Conservation (phyloP, 1,140 invertebrate genomes). For the Holcopasites calliopsidis region DNA sequence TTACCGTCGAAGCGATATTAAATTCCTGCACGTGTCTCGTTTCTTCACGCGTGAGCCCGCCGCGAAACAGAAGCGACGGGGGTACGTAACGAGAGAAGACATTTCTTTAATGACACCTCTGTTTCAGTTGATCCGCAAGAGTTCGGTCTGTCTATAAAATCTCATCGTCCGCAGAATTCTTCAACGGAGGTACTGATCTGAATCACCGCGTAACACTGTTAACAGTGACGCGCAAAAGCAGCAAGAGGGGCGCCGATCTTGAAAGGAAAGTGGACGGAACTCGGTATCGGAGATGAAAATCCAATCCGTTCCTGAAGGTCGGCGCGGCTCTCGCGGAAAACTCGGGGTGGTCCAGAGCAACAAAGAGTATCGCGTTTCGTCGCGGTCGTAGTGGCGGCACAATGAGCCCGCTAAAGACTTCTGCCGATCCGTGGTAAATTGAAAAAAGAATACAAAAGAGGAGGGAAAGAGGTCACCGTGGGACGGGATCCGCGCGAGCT, state of each 20-base stretch:
- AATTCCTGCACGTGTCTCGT: not conserved
- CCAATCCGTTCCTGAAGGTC: not conserved
- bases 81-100: too few species aligned
- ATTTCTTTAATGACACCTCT: too few species aligned
- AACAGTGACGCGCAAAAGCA: not conserved
- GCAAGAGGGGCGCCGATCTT: not conserved
- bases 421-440: not conserved
- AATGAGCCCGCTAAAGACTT: not conserved
- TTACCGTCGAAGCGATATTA: not conserved
- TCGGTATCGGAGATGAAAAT: conserved; percentile 13
- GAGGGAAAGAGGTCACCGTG: not conserved
- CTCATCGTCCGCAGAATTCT: not conserved
- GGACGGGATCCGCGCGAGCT: not conserved
- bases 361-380: conserved; percentile 17
- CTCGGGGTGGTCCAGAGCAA: not conserved
- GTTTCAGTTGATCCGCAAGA: not conserved
- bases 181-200: not conserved
- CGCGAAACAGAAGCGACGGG: too few species aligned
- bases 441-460: not conserved
- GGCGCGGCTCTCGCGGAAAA: not conserved
- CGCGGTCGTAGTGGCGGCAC: not conserved
- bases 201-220: not conserved
- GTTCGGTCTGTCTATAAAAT: not conserved
- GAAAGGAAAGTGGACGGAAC: too few species aligned
- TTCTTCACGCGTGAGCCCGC: too few species aligned